Evolutionary conservation across 2,797 vertebrate genomes (phyloP).

Genomic region (Enteromius anoplus): DNA sequence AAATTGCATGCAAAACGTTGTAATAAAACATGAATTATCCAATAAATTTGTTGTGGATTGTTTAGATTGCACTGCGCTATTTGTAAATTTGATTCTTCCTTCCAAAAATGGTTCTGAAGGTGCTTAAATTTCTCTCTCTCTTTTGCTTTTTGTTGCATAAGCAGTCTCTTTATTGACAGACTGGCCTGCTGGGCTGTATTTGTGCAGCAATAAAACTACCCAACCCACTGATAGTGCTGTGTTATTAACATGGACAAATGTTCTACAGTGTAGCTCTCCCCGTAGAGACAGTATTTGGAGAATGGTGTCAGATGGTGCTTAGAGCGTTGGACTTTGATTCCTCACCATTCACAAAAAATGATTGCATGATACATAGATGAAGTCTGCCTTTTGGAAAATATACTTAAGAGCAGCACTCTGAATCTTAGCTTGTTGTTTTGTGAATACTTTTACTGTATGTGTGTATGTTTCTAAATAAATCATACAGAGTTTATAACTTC

Average conservation of each 20-base stretch:
- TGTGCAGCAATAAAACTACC: constrained; percentile 72
- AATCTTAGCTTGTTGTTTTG: background rate
- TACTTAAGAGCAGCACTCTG: background rate
- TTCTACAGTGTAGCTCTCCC: constrained; percentile 73
- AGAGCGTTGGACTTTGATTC: constrained; percentile 73
- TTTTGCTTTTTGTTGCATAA: constrained; percentile 59
- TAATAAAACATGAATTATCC: background rate
- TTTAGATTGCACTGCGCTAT: background rate
- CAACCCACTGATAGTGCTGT: constrained; percentile 53
- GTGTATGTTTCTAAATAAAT: background rate
- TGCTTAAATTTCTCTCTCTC: constrained; percentile 37
- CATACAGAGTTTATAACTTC: background rate
- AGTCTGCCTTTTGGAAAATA: background rate
- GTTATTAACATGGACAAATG: constrained; percentile 55
- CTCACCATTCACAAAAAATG: constrained; percentile 61
- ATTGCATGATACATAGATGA: constrained; percentile 57
- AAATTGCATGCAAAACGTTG: background rate
- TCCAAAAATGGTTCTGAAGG: background rate
- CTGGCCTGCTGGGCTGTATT: constrained; percentile 71
- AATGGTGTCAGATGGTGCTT: constrained; percentile 57
- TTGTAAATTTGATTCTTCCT: background rate
- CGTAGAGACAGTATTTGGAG: constrained; percentile 42
- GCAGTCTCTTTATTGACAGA: constrained; percentile 72
- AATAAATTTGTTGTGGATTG: constrained; percentile 3
- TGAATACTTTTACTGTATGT: constrained; percentile 1